Evolutionary conservation across 2,113 vertebrate genomes (phyloP), one percentile per base, ranked within the genome.

Genomic region (Sula dactylatra): DNA sequence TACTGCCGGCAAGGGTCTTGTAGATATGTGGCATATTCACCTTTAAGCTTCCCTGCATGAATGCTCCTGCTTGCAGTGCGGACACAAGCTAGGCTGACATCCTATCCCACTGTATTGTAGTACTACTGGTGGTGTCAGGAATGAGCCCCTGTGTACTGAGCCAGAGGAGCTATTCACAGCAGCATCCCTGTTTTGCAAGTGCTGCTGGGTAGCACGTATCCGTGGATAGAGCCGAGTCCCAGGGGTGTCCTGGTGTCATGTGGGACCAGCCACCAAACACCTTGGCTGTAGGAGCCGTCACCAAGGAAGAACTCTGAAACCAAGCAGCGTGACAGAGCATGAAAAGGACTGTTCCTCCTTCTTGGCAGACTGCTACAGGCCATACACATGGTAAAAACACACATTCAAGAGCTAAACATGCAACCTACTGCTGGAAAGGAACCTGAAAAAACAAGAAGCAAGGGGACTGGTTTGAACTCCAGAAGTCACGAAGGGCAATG

Each of bases 1-100:
- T 40, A 2, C 18, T 52, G 13, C 26, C 73, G 22, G 11, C 0
- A 5, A 29, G 5, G 10, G 10, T 67, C 16, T 52, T 8, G 9
- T 12, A 64, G 42, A 16, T 45, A 31, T 3, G 19, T 16, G 54
- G 5, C 11, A 19, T 25, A 16, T 42, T 47, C 17, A 25, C 13
- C 42, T 44, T 49, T 26, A n/a, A 22, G 9, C 20, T 82, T 78
- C 0, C 1, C 8, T 69, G 24, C 4, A 12, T 10, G 27, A 40
- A 32, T 42, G 6, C 6, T n/a, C 74, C 45, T 56, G 11, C 9
- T 54, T 42, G 59, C 40, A n/a, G 15, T 13, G n/a, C 0, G 2
- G 19, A 34, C 34, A 42, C 20, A n/a, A 61, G 9, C 3, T 42
- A 8, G 34, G 45, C 26, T 61, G 34, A 58, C 7, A 17, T 31